Conservation (phyloP, 2,888 invertebrate genomes). For the Eulithis testata region DNA sequence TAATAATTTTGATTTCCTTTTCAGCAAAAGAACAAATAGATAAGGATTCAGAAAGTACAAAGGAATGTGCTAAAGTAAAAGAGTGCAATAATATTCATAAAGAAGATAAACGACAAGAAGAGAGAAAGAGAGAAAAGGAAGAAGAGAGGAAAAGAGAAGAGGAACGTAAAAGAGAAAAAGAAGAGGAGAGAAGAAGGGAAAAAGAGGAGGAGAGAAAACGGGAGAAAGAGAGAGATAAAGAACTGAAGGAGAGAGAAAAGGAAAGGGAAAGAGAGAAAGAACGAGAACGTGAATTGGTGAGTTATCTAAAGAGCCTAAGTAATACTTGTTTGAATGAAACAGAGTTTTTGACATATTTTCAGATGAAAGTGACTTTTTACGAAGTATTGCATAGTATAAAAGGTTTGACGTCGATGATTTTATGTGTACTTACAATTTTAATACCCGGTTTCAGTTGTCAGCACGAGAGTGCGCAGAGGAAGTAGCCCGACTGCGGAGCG, state of each 20-base stretch:
- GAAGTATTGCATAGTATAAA: too few relatives aligned
- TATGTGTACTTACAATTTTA: too few relatives aligned
- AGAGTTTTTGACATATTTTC: too few relatives aligned
- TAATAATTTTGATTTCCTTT: constrained; percentile 42
- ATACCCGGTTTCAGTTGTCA: constrained; percentile 57
- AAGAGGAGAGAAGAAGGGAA: constrained; percentile 54
- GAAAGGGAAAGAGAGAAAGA: constrained; percentile 64
- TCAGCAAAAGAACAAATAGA: constrained; percentile 77
- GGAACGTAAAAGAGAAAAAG: constrained; percentile 54
- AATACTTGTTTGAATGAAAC: too few relatives aligned
- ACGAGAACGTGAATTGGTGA: constrained; percentile 67
- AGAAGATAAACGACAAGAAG: constrained; percentile 54
- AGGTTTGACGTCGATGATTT: too few relatives aligned
- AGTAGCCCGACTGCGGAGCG: constrained; percentile 57
- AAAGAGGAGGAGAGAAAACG: constrained; percentile 58
- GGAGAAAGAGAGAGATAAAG: constrained; percentile 62
- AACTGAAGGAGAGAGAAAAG: constrained; percentile 49
- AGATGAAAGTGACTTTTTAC: too few relatives aligned
- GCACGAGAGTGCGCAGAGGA: constrained; percentile 83
- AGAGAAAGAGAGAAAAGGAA: constrained; percentile 52
- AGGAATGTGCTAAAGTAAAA: constrained; percentile 73
- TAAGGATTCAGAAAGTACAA: constrained; percentile 79
- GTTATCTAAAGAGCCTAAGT: neutral
- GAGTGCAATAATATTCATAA: constrained; percentile 78
- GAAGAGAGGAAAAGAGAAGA: constrained; percentile 60